Evolutionary conservation across 1,140 invertebrate species (phyloP).

Genomic region (Drosophila obscura): DNA sequence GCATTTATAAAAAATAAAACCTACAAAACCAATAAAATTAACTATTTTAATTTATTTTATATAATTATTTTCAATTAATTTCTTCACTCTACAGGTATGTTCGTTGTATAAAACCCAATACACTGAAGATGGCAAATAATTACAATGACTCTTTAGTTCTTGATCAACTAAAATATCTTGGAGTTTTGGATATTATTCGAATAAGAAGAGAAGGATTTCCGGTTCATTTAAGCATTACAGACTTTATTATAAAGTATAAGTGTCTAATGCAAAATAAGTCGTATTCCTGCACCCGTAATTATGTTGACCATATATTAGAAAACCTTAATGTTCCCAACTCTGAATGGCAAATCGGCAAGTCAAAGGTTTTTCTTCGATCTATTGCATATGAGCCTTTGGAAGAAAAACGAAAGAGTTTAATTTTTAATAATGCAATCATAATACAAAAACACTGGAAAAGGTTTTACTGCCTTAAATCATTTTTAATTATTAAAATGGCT

Average conservation of each 20-base stretch:
- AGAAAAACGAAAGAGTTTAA: constrained; percentile 89
- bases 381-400: constrained; percentile 95
- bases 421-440: constrained; percentile 89
- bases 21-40: too few relatives aligned
- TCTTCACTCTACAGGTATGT: constrained; percentile 89
- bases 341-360: constrained; percentile 96
- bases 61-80: background rate
- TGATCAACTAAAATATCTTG: constrained; percentile 95
- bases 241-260: constrained; percentile 89
- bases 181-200: constrained; percentile 97
- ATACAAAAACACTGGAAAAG: constrained; percentile 92
- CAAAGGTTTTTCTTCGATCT: constrained; percentile 94
- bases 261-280: constrained; percentile 67
- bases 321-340: constrained; percentile 87
- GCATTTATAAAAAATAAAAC: too few relatives aligned
- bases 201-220: constrained; percentile 97
- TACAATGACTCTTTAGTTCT: constrained; percentile 94
- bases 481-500: constrained; percentile 84
- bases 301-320: constrained; percentile 85
- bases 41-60: too few relatives aligned
- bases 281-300: constrained; percentile 25
- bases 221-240: constrained; percentile 91
- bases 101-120: constrained; percentile 97
- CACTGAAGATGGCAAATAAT: constrained; percentile 92
- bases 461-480: constrained; percentile 86